Conservation (phyloP, 2,888 invertebrate genomes). For the Lasioglossum lativentre region DNA sequence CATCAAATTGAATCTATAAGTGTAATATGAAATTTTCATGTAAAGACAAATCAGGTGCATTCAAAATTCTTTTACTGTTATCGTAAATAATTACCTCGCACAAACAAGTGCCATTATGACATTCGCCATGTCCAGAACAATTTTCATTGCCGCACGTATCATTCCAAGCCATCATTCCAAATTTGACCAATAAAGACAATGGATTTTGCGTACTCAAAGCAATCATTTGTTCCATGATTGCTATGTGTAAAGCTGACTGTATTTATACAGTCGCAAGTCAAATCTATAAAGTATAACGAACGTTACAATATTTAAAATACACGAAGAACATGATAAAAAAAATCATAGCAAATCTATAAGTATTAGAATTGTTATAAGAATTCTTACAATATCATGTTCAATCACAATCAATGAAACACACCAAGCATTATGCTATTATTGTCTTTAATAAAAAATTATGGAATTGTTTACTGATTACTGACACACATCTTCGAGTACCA, state of each 20-base stretch:
- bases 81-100: constrained; percentile 90
- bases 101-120: constrained; percentile 95
- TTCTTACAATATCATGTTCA: not conserved
- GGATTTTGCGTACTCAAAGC: constrained; percentile 83
- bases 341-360: not conserved
- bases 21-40: not conserved
- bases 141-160: constrained; percentile 88
- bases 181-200: constrained; percentile 82
- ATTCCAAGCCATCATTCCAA: constrained; percentile 84
- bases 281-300: constrained; percentile 41
- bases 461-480: not conserved
- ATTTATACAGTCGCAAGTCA: constrained; percentile 74
- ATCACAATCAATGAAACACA: not conserved
- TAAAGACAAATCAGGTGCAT: not conserved
- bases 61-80: constrained; percentile 22
- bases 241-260: constrained; percentile 72
- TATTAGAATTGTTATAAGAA: constrained; percentile 3
- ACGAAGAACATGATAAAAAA: not conserved
- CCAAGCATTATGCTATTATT: not conserved
- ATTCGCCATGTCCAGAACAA: constrained; percentile 96
- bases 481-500: constrained; percentile 6
- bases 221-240: constrained; percentile 84
- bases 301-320: not conserved
- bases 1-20: constrained; percentile 89
- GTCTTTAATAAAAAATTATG: not conserved